Evolutionary conservation across 2,113 vertebrate species (phyloP).

Genomic region (Hiodon tergisus): DNA sequence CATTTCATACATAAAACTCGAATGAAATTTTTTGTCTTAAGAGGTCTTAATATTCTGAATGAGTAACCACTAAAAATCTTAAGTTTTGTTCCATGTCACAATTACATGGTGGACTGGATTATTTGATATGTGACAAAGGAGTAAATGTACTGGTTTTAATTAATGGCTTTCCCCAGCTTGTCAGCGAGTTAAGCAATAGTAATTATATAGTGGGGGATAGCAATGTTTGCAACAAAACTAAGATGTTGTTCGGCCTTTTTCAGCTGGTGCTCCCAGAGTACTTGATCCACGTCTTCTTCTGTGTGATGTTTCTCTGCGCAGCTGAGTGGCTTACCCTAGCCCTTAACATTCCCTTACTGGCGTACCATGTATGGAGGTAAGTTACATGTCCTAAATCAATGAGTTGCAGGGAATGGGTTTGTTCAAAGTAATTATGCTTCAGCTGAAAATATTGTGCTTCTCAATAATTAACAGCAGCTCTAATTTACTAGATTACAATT

Average conservation of each 20-base stretch:
- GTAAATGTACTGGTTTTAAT: background rate
- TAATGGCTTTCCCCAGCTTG: background rate
- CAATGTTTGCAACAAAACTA: background rate
- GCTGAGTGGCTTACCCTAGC: constrained; percentile 94
- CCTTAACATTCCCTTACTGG: constrained; percentile 93
- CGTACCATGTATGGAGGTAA: constrained; percentile 98
- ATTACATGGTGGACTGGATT: too few relatives aligned
- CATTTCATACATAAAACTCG: too few relatives aligned
- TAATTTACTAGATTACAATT: background rate
- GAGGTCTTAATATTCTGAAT: background rate
- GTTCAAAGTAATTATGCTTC: too few relatives aligned
- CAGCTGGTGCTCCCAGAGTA: constrained; percentile 98
- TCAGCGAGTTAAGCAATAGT: background rate
- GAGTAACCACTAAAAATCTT: too few relatives aligned
- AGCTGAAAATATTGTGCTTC: too few relatives aligned
- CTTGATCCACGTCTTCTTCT: constrained; percentile 99
- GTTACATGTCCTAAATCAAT: background rate
- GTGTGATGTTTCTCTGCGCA: constrained; percentile 98
- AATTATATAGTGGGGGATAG: too few relatives aligned
- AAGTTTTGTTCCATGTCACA: too few relatives aligned
- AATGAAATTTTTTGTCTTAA: background rate
- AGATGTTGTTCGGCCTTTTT: constrained; percentile 48
- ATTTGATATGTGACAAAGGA: too few relatives aligned
- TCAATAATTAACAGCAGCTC: too few relatives aligned
- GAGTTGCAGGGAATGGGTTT: too few relatives aligned